Evolutionary conservation across 2,797 vertebrate species (phyloP).

Genomic region (Falco rusticolus): DNA sequence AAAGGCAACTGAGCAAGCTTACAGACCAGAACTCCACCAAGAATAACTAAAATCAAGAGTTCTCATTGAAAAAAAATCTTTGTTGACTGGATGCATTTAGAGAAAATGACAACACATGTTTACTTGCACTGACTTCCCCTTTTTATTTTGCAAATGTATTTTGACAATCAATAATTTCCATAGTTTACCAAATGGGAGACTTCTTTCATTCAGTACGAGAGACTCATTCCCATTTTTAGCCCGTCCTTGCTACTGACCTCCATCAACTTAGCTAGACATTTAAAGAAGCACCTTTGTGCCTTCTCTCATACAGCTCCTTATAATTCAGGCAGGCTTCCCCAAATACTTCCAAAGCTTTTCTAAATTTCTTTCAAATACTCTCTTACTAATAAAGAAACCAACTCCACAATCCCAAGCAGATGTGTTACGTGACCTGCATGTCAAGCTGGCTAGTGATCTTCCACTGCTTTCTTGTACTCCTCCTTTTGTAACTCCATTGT

Average conservation of each 20-base stretch:
- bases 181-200: background rate
- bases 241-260: background rate
- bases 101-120: background rate
- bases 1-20: background rate
- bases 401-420: background rate
- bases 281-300: background rate
- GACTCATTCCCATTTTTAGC: background rate
- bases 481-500: background rate
- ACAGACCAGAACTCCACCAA: background rate
- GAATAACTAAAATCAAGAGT: background rate
- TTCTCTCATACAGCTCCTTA: background rate
- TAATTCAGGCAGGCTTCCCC: background rate
- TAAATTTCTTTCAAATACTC: background rate
- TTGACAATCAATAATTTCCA: background rate
- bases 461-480: background rate
- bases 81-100: background rate
- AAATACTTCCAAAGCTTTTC: background rate
- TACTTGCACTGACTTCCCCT: background rate
- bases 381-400: background rate
- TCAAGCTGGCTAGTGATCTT: background rate
- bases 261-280: background rate
- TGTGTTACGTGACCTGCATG: background rate
- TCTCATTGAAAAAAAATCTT: background rate
- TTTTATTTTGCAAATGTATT: background rate
- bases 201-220: background rate